Evolutionary conservation across 2,888 invertebrate genomes (phyloP), one percentile per base, ranked within the genome.

Genomic region (Thumatha senex): DNA sequence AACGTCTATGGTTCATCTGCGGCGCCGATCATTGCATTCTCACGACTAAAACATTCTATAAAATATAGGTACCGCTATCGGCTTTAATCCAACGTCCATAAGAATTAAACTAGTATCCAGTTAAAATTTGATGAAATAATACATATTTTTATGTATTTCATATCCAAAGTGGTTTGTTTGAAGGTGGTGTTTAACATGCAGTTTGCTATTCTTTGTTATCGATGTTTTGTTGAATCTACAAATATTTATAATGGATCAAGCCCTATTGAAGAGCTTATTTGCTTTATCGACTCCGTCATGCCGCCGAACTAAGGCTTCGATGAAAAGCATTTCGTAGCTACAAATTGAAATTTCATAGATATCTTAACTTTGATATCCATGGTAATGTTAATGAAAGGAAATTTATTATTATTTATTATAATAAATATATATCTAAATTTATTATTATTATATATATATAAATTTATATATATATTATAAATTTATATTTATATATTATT

Each of bases 151-250:
- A 61, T 74, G 66, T 66, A 68, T 76, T 78, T 74, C 72, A 71
- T 74, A 65, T 63, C 57, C 48, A 67, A 75, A 77, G 76, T 82
- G 78, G 80, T 84, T 80, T 89, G 76, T 87, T 88, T 84, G 82
- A 77, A 74, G 70, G 72, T 66, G 61, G 70, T 85, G 78, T 87
- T 89, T 87, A 84, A 83, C 86, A 84, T 76, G 77, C 76, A 78
- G 82, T 82, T 83, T 80, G 74, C 76, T 76, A 77, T 80, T 83
- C 83, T 88, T 85, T 86, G 87, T 87, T 89, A 89, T 88, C 89
- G 68, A 38, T 85, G 78, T 91, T 83, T 70, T 74, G 80, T 79
- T 54, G 48, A 24, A 24, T 24, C 18, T 24, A 60, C 65, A 72
- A 90, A 89, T 86, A 86, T 89, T 89, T 78, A 84, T 79, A 62